These are phyloP conservation scores for Drosophila melanica DNA, from an alignment of 1,140 invertebrate genomes.

Conservation along the genomic window DNA sequence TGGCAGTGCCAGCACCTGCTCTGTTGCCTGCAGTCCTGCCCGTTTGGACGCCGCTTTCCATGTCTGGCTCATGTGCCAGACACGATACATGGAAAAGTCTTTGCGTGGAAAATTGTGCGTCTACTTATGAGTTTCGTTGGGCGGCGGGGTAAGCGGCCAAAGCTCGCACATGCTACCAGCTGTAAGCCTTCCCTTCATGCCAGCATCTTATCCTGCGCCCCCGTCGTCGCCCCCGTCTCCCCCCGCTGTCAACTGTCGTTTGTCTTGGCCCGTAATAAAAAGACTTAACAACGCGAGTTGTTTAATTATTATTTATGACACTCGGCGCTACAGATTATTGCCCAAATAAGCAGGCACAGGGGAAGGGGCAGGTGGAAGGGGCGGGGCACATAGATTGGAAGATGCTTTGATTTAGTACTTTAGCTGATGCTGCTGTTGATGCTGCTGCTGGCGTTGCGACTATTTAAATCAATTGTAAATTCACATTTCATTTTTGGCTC, in stretches of 20 bases:
- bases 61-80: slow-evolving; percentile 66
- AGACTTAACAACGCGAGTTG: slow-evolving; percentile 83
- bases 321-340: slow-evolving; percentile 68
- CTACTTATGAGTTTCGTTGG: background rate
- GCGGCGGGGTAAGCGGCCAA: slow-evolving; percentile 19
- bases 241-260: slow-evolving; percentile 62
- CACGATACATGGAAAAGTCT: slow-evolving; percentile 53
- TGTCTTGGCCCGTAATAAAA: slow-evolving; percentile 78
- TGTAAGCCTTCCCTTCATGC: slow-evolving; percentile 66
- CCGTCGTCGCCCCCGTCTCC: background rate
- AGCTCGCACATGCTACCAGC: slow-evolving; percentile 72
- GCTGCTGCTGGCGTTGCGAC: slow-evolving; percentile 43
- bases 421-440: background rate
- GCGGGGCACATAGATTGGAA: slow-evolving; percentile 48
- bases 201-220: slow-evolving; percentile 70
- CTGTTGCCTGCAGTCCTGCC: background rate
- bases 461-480: slow-evolving; percentile 81
- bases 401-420: slow-evolving; percentile 64
- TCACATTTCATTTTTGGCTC: slow-evolving; percentile 53
- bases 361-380: background rate
- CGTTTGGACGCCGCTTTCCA: slow-evolving; percentile 14
- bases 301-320: slow-evolving; percentile 84
- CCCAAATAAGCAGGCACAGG: slow-evolving; percentile 28
- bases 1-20: slow-evolving; percentile 33
- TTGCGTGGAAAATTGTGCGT: slow-evolving; percentile 75